These are phyloP conservation scores for Ectemnius continuus DNA, from an alignment of 2,888 invertebrate genomes.

Conservation along the genomic window DNA sequence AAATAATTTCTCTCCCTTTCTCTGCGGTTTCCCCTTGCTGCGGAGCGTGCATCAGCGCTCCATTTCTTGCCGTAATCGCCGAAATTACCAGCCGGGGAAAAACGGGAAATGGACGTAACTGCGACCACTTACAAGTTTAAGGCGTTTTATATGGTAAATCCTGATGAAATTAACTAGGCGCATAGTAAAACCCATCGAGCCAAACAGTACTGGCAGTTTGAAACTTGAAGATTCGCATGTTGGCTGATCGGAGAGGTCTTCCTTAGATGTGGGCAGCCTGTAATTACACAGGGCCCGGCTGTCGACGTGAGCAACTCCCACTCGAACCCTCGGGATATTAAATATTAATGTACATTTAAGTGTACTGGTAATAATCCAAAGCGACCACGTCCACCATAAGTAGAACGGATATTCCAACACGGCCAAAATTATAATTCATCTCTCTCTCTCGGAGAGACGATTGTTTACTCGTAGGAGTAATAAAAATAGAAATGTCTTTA, in stretches of 20 bases:
- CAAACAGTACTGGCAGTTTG: too few relatives aligned
- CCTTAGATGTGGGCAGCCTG: conserved; percentile 64
- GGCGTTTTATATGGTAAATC: too few relatives aligned
- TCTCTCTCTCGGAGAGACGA: too few relatives aligned
- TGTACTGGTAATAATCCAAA: conserved; percentile 60
- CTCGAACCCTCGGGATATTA: conserved; percentile 72
- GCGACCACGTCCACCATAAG: not conserved
- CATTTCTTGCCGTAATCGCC: too few relatives aligned
- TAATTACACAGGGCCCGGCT: conserved; percentile 72
- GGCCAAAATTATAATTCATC: too few relatives aligned
- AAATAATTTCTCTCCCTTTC: conserved; percentile 67
- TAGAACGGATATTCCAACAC: not conserved
- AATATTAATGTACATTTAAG: conserved; percentile 76
- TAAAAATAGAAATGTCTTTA: too few relatives aligned
- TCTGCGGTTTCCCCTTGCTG: conserved; percentile 30
- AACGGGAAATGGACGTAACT: conserved; percentile 56
- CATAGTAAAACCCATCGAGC: too few relatives aligned
- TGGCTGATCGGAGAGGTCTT: too few relatives aligned
- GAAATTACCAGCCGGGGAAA: conserved; percentile 58
- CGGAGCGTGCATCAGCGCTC: too few relatives aligned
- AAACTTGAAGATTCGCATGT: too few relatives aligned
- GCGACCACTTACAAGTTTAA: conserved; percentile 48
- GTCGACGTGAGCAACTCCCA: conserved; percentile 69
- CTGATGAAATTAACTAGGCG: too few relatives aligned
- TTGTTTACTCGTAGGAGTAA: too few relatives aligned